Evolutionary conservation across 2,113 vertebrate genomes (phyloP).

Genomic region (Cricetomys ansorgei): DNA sequence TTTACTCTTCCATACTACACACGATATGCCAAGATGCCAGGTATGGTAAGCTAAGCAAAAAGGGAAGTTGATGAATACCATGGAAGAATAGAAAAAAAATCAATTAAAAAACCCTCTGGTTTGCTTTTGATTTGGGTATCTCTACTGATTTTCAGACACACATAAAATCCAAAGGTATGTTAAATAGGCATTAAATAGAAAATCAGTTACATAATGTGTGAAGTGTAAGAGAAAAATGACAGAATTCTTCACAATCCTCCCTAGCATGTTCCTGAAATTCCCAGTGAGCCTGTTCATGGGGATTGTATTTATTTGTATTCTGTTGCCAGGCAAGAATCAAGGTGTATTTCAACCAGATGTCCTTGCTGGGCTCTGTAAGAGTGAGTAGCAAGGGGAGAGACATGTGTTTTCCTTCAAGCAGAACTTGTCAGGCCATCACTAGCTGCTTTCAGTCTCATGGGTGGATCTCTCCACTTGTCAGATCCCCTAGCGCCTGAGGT

Average conservation of each 20-base stretch:
- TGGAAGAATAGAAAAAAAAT: constrained; percentile 25
- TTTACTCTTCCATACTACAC: not conserved
- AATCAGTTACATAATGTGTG: constrained; percentile 49
- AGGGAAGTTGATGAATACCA: not conserved
- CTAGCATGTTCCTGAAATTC: constrained; percentile 70
- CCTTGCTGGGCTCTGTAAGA: constrained; percentile 56
- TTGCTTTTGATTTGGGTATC: constrained; percentile 57
- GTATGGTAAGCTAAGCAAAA: not conserved
- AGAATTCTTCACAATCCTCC: constrained; percentile 65
- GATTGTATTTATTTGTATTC: constrained; percentile 73
- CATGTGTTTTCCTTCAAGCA: constrained; percentile 72
- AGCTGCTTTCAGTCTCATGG: constrained; percentile 67
- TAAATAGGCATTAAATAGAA: constrained; percentile 53
- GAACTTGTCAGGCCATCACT: constrained; percentile 67
- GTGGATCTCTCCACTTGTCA: constrained; percentile 70
- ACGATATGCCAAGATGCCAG: not conserved
- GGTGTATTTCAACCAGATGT: constrained; percentile 80
- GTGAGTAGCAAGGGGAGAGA: constrained; percentile 64
- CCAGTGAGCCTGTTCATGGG: constrained; percentile 57
- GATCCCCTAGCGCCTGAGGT: constrained; percentile 65
- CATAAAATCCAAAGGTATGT: constrained; percentile 57
- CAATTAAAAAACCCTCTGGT: not conserved
- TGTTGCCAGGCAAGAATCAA: constrained; percentile 76
- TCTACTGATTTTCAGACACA: constrained; percentile 58
- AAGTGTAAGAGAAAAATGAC: constrained; percentile 66